Conservation (phyloP, 2,113 vertebrate genomes). For the Sander vitreus region DNA sequence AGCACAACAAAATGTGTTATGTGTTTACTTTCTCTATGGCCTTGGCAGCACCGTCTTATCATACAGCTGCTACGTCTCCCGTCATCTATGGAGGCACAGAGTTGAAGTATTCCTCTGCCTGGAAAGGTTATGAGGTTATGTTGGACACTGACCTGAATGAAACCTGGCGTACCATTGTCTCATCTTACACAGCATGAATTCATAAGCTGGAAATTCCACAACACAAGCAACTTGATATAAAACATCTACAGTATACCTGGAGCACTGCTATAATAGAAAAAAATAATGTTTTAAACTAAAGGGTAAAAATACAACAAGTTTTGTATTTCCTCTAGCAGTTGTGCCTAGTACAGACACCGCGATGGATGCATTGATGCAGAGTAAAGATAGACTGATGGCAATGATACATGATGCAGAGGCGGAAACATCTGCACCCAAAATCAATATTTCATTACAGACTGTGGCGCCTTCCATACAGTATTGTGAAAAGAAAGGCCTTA, state of each 20-base stretch:
- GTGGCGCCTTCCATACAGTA: slow-evolving; percentile 21
- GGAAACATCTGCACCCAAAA: slow-evolving; percentile 65
- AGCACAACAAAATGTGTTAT: too few species aligned
- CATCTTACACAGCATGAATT: too few species aligned
- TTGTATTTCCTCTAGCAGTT: neutral
- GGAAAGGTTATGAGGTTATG: too few species aligned
- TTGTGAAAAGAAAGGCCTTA: slow-evolving; percentile 16
- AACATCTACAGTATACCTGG: too few species aligned
- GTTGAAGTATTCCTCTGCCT: too few species aligned
- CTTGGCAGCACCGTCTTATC: too few species aligned
- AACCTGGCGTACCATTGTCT: too few species aligned
- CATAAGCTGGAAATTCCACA: too few species aligned
- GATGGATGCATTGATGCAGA: neutral
- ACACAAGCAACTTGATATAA: neutral
- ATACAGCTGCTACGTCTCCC: too few species aligned
- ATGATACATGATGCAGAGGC: slow-evolving; percentile 26
- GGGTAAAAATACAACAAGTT: neutral
- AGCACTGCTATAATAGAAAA: neutral
- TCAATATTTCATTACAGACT: slow-evolving; percentile 73
- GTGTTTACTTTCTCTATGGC: too few species aligned
- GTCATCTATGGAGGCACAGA: too few species aligned
- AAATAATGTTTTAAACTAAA: neutral
- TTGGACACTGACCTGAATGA: too few species aligned
- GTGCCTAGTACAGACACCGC: neutral
- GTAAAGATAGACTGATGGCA: neutral